Percentiles rank a stretch among this genome's conserved stretches.
phyloP scores from a whole-genome alignment of 2,113 vertebrate genomes.

The Lamprologus tigripictilis region DNA sequence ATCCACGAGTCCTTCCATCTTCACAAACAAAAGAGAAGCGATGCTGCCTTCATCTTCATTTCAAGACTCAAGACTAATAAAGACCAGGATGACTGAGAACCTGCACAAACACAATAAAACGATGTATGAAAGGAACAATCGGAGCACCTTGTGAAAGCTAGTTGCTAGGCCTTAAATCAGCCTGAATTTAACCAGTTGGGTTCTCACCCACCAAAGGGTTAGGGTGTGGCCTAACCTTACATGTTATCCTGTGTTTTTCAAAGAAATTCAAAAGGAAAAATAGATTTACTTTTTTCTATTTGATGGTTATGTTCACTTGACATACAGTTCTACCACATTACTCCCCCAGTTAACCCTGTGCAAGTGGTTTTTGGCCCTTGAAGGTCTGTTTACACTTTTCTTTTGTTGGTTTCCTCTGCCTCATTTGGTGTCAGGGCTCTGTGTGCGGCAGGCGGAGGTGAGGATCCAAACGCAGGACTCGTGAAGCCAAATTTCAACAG shows the following conservation, averaged over 20 bases:
- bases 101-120: not conserved
- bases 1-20: not conserved
- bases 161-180: not conserved
- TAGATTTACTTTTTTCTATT: not conserved
- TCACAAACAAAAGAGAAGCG: not conserved
- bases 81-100: not conserved
- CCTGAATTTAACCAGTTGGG: not conserved
- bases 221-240: rapidly evolving
- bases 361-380: not conserved
- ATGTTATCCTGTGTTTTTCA: not conserved
- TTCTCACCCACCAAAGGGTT: not conserved
- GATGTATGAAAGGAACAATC: not conserved
- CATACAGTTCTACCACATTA: not conserved
- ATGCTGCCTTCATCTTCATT: not conserved
- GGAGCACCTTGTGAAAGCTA: rapidly evolving
- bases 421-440: not conserved
- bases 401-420: not conserved
- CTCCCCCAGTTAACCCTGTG: not conserved
- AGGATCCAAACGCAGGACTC: too few species aligned
- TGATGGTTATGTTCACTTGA: not conserved
- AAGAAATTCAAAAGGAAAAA: not conserved
- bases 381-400: not conserved
- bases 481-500: too few species aligned
- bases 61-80: not conserved
- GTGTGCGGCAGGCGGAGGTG: too few species aligned